Evolutionary conservation across 2,888 invertebrate genomes (phyloP), one percentile per base, ranked within the genome.

Genomic region (Tiphia femorata): DNA sequence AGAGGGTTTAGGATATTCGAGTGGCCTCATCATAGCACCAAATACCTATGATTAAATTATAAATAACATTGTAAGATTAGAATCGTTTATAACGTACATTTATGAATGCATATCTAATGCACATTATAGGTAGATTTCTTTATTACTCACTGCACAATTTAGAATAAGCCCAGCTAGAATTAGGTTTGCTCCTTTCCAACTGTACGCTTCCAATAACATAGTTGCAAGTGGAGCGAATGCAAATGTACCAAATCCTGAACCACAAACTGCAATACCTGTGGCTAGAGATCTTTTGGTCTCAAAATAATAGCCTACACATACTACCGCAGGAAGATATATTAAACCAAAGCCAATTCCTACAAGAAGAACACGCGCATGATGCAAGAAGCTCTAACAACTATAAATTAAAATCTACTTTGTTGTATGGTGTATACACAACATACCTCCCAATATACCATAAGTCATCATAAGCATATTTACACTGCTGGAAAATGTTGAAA

Each of bases 221-320:
- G 92, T 89, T 12, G 96, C 95, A 27, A 97, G 86, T 0, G 98
- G 98, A 0, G 98, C 97, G 81, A 98, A 97, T 40, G 94, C 91
- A 84, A 98, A 97, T 1, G 97, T 97, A 41, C 98, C 98, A 54
- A 95, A 90, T 2, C 98, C 98, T 0, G 97, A 96, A 5, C 98
- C 98, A 80, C 97, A 97, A 0, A 97, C 97, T 0, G 97, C 97
- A 55, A 95, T 94, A 49, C 92, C 97, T 47, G 97, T 98, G 42
- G 98, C 98, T 64, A 98, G 86, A 8, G 97, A 96, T 61, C 97
- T 88, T 75, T 95, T 94, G 41, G 96, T 94, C 85, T 98, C 97
- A 85, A 98, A 98, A 86, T 98, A 98, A 85, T 97, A 97, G 4
- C 97, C 96, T 20, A 98, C 97, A 49, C 95, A 95, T 8, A 98